phyloP scores from a whole-genome alignment of 2,888 invertebrate species.

The Hybos culiciformis region DNA sequence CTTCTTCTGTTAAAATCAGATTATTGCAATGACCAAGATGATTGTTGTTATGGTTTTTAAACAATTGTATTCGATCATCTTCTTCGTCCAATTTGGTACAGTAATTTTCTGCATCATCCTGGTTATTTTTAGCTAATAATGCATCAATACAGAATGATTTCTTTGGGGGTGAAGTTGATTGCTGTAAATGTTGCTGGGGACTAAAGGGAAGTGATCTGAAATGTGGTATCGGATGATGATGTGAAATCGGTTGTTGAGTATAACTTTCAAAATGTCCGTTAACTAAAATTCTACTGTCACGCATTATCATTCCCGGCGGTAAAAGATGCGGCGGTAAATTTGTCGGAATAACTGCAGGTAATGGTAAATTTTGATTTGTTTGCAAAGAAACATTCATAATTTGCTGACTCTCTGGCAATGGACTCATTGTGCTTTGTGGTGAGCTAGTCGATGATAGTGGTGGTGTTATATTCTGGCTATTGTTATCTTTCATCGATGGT shows the following conservation, averaged over 20 bases:
- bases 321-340: not conserved
- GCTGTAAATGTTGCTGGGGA: too few species aligned
- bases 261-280: not conserved
- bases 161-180: conserved; percentile 31
- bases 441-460: not conserved
- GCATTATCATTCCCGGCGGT: not conserved
- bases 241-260: too few species aligned
- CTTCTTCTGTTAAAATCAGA: conserved; percentile 28
- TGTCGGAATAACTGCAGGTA: not conserved
- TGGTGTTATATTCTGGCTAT: too few species aligned
- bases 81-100: too few species aligned
- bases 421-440: not conserved
- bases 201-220: too few species aligned
- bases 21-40: not conserved
- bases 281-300: not conserved
- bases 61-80: conserved; percentile 14
- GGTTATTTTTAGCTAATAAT: conserved; percentile 50
- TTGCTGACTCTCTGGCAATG: not conserved
- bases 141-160: conserved; percentile 88
- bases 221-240: too few species aligned
- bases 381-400: not conserved
- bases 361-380: not conserved
- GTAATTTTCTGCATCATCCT: conserved; percentile 18
- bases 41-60: conserved; percentile 19
- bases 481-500: not conserved